Evolutionary conservation across 1,140 invertebrate genomes (phyloP).

Genomic region (Eurosta solidaginis): DNA sequence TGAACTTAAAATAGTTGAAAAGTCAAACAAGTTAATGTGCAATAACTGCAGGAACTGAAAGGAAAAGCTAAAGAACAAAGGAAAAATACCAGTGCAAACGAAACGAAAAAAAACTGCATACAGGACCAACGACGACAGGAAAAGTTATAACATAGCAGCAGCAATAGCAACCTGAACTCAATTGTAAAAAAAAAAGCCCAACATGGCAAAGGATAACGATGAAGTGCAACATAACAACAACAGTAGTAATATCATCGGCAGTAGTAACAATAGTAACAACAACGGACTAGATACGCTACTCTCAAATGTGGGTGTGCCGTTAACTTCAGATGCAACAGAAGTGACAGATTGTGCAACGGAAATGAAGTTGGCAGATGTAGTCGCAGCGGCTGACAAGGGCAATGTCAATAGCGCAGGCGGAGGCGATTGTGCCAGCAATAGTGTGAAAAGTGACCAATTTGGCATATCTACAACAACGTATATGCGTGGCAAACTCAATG

Average conservation of each 20-base stretch:
- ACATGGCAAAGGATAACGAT: conserved; percentile 38
- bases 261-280: neutral
- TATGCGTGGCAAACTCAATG: conserved; percentile 39
- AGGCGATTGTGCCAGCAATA: neutral
- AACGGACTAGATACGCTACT: conserved; percentile 36
- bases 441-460: neutral
- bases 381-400: neutral
- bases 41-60: neutral
- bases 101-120: conserved; percentile 2
- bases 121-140: conserved; percentile 9
- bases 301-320: conserved; percentile 33
- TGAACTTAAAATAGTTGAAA: neutral
- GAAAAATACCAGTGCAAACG: neutral
- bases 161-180: conserved; percentile 28
- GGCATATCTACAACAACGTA: neutral
- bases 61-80: neutral
- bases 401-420: neutral
- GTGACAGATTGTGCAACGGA: neutral
- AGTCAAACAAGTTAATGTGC: neutral
- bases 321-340: conserved; percentile 29
- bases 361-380: neutral
- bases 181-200: conserved; percentile 28
- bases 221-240: conserved; percentile 36
- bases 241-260: conserved; percentile 33
- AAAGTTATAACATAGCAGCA: conserved; percentile 4